Percentiles rank a stretch among this genome's conserved stretches.
These are phyloP conservation scores for Cheilosia vernalis DNA, from an alignment of 2,888 invertebrate genomes.

Conservation along the genomic window DNA sequence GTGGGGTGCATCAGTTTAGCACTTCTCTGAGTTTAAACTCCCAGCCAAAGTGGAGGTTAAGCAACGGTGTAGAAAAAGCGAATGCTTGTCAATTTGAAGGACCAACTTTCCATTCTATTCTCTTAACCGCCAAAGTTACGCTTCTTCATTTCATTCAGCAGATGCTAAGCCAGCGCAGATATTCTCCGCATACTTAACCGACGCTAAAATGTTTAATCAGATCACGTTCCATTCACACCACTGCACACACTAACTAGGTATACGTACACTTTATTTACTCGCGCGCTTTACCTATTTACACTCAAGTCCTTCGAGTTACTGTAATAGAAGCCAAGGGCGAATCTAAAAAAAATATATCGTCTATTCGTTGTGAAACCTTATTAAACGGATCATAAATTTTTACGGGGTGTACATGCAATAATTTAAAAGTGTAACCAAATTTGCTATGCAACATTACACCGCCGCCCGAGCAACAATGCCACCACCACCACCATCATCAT, in stretches of 20 bases:
- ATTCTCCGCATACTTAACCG: too few relatives aligned
- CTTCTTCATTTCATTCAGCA: too few relatives aligned
- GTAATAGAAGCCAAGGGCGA: constrained; percentile 11
- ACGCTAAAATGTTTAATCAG: constrained; percentile 16
- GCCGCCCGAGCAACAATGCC: constrained; percentile 62
- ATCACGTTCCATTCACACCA: constrained; percentile 43
- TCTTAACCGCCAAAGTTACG: too few relatives aligned
- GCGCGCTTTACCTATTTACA: constrained; percentile 30
- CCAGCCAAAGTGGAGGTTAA: too few relatives aligned
- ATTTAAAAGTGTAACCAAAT: constrained; percentile 71
- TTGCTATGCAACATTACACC: constrained; percentile 73
- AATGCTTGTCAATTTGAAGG: too few relatives aligned
- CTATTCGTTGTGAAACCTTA: constrained; percentile 73
- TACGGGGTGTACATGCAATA: constrained; percentile 70
- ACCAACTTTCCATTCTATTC: too few relatives aligned
- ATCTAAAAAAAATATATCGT: constrained; percentile 58
- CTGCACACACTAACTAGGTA: constrained; percentile 11
- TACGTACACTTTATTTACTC: constrained; percentile 25
- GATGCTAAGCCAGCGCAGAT: too few relatives aligned
- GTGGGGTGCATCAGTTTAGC: too few relatives aligned
- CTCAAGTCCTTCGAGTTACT: constrained; percentile 3
- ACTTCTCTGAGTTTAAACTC: too few relatives aligned
- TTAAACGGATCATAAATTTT: constrained; percentile 75
- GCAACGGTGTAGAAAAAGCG: too few relatives aligned
- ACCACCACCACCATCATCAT: constrained; percentile 3